phyloP scores from a whole-genome alignment of 2,888 invertebrate species.

The Pseudanteris insignis region DNA sequence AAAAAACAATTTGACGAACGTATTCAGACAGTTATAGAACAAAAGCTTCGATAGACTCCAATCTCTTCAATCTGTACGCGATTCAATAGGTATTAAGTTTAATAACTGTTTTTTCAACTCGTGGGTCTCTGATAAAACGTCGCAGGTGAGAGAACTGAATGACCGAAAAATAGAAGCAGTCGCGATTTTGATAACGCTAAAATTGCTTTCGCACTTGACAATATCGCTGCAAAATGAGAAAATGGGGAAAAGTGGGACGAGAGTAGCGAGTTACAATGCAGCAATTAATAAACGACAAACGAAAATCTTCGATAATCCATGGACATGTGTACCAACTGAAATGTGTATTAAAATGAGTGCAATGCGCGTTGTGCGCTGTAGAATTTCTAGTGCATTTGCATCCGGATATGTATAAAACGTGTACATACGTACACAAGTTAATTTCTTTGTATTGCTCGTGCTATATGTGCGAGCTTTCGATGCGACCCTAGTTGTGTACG shows the following conservation, averaged over 20 bases:
- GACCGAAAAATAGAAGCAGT: constrained; percentile 17
- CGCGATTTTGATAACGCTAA: constrained; percentile 34
- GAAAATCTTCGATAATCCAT: constrained; percentile 43
- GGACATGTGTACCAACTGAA: constrained; percentile 38
- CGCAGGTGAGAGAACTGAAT: constrained; percentile 13
- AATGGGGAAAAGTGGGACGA: constrained; percentile 14
- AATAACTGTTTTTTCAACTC: constrained; percentile 29
- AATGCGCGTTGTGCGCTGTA: constrained; percentile 23
- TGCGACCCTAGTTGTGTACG: constrained; percentile 56
- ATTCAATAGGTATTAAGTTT: constrained; percentile 33
- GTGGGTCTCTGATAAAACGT: constrained; percentile 9
- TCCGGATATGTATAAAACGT: constrained; percentile 1
- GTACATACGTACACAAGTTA: too few species aligned
- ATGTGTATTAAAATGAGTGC: constrained; percentile 40
- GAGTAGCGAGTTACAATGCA: constrained; percentile 29
- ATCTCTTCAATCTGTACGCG: constrained; percentile 27
- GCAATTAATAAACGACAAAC: constrained; percentile 42
- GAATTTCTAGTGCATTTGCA: constrained; percentile 25
- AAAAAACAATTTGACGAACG: too few species aligned
- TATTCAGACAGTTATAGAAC: too few species aligned
- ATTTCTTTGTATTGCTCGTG: constrained; percentile 49
- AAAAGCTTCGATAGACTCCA: constrained; percentile 28
- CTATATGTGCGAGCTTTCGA: constrained; percentile 52
- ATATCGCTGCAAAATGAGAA: constrained; percentile 36
- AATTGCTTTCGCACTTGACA: constrained; percentile 41